Evolutionary conservation across 2,888 invertebrate genomes (phyloP).

Genomic region (Acanthosepion esculentum): DNA sequence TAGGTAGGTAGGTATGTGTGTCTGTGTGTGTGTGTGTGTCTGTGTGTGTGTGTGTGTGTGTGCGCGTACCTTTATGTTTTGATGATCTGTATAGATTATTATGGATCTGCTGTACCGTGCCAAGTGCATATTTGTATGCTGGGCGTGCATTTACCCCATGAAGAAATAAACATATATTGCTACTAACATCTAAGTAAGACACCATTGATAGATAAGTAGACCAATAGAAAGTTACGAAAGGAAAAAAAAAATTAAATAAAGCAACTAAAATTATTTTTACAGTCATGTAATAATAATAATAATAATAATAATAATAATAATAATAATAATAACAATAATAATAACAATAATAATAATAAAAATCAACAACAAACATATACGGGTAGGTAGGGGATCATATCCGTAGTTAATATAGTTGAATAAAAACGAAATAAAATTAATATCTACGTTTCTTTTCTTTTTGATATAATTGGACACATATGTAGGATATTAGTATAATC

Average conservation of each 20-base stretch:
- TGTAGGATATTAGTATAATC: conserved; percentile 33
- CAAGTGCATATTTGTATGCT: not conserved
- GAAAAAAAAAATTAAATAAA: not conserved
- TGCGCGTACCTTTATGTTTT: not conserved
- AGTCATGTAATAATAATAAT: not conserved
- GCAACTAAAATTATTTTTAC: not conserved
- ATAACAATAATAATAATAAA: not conserved
- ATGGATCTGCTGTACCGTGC: too few relatives aligned
- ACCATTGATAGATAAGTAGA: not conserved
- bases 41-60: not conserved
- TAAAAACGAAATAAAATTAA: not conserved
- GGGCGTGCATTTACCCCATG: not conserved
- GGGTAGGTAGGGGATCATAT: not conserved
- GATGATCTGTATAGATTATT: not conserved
- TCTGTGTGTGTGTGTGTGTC: not conserved
- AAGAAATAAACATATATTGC: not conserved
- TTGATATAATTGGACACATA: conserved; percentile 33
- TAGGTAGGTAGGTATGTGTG: too few relatives aligned
- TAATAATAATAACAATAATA: not conserved
- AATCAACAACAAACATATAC: not conserved
- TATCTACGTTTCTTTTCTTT: not conserved
- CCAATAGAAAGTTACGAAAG: not conserved
- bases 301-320: not conserved
- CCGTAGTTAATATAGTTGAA: not conserved
- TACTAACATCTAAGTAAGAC: not conserved